Evolutionary conservation across 2,797 vertebrate genomes (phyloP), one percentile per base, ranked within the genome.

Genomic region (Chaunax sp.): DNA sequence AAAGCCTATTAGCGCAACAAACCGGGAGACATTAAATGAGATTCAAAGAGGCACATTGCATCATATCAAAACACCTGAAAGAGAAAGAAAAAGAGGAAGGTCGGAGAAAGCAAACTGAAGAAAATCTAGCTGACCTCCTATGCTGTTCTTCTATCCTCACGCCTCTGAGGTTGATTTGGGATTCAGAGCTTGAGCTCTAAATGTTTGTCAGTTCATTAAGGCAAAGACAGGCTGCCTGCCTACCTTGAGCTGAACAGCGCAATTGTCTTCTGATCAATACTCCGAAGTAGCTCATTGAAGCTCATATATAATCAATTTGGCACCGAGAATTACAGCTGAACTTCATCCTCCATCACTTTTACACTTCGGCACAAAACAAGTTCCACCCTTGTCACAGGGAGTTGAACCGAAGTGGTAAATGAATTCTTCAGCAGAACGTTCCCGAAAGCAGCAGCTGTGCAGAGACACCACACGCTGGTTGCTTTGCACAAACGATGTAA

Each of bases 271-370:
- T 38, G 69, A 81, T 87, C 85, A 65, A 85, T 89, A 71, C 53
- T 45, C 72, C 40, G 47, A 72, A 70, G 54, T 70, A 62, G 77
- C 69, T 82, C 49, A 72, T 49, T 82, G 52, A 23, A 55, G 46
- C 70, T 83, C 79, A 82, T 74, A 77, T 77, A 73, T 69, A 78
- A 85, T 83, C 81, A 81, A 80, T 83, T 86, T 75, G 22, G 69
- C 45, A 69, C 53, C 46, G 22, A 75, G 52, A 47, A 51, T 82
- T 69, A 65, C 30, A 54, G 61, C 33, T 37, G 18, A 78, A 76
- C 77, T 62, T 69, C 64, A 51, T 40, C 67, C 76, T 75, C 63
- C 35, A 30, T 49, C 13, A 50, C 54, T 72, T 74, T 64, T 64
- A 44, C 41, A 60, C 69, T 44, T 22, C 0, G 9, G 5, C 22